Evolutionary conservation across 2,113 vertebrate genomes (phyloP).

Genomic region (Nothoprocta pentlandii): DNA sequence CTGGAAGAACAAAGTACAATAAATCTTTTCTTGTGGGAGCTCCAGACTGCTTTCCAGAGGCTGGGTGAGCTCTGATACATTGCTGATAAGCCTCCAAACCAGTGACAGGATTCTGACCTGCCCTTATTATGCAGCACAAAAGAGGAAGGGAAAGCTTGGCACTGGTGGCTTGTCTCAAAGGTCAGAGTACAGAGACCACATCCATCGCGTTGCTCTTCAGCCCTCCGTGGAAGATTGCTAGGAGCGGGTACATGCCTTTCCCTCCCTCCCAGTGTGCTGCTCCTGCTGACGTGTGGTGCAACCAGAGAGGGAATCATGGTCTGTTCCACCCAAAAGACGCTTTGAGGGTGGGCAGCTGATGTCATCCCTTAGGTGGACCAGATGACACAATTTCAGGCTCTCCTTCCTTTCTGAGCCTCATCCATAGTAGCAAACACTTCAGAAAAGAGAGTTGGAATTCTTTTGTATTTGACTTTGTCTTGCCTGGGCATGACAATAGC

Average conservation of each 20-base stretch:
- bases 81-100: conserved; percentile 54
- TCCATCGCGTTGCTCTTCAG: rapidly evolving
- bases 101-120: background rate
- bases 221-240: rapidly evolving
- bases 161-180: rapidly evolving
- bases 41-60: conserved; percentile 2
- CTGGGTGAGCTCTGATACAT: conserved; percentile 12
- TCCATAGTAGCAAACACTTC: rapidly evolving
- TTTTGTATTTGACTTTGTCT: background rate
- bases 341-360: background rate
- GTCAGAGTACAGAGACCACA: rapidly evolving
- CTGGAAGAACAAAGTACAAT: background rate
- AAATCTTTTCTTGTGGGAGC: conserved; percentile 37
- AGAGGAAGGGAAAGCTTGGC: background rate
- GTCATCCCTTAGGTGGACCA: background rate
- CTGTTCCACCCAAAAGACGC: rapidly evolving
- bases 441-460: background rate
- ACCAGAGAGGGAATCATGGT: background rate
- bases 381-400: background rate
- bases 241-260: background rate
- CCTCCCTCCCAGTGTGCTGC: background rate
- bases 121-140: background rate
- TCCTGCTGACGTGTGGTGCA: rapidly evolving
- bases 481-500: background rate
- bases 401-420: background rate